These are phyloP conservation scores for Atta colombica DNA, from an alignment of 1,140 invertebrate species.

Conservation along the genomic window DNA sequence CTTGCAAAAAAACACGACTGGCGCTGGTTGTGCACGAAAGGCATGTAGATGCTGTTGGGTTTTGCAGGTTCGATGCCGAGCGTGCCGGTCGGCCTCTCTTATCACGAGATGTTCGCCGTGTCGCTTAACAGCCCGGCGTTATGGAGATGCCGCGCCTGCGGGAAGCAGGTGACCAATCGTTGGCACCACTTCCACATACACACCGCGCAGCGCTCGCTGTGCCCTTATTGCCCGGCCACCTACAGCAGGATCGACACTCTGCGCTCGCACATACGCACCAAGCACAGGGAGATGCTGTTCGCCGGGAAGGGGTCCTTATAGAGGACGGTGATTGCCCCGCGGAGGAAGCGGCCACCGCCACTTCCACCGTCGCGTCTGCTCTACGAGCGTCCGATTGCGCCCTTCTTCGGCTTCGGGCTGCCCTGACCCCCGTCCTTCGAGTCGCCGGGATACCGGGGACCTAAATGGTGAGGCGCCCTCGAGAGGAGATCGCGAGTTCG, in stretches of 20 bases:
- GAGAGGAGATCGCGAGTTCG: conserved; percentile 24
- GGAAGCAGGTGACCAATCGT: conserved; percentile 94
- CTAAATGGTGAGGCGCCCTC: conserved; percentile 11
- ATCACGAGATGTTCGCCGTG: conserved; percentile 93
- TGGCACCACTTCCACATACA: conserved; percentile 96
- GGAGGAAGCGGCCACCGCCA: conserved; percentile 78
- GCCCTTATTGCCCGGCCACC: conserved; percentile 93
- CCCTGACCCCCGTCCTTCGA: conserved; percentile 64
- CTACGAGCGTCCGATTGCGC: conserved; percentile 67
- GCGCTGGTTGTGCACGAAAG: conserved; percentile 58
- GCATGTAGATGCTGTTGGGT: conserved; percentile 82
- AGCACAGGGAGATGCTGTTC: conserved; percentile 89
- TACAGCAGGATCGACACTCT: conserved; percentile 95
- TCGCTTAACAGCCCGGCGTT: conserved; percentile 89
- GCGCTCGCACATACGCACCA: conserved; percentile 91
- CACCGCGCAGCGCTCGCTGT: conserved; percentile 91
- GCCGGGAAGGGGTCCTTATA: conserved; percentile 80
- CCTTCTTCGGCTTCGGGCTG: conserved; percentile 73
- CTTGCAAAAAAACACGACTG: background rate
- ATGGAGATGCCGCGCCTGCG: conserved; percentile 93
- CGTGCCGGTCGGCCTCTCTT: conserved; percentile 88
- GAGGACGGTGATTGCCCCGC: conserved; percentile 81
- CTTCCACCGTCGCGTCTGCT: conserved; percentile 70
- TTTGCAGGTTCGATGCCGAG: conserved; percentile 85
- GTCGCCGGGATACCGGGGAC: conserved; percentile 30